Base-by-base conservation (phyloP, 2,113 vertebrate genomes). In the Chaetodon trifascialis region DNA sequence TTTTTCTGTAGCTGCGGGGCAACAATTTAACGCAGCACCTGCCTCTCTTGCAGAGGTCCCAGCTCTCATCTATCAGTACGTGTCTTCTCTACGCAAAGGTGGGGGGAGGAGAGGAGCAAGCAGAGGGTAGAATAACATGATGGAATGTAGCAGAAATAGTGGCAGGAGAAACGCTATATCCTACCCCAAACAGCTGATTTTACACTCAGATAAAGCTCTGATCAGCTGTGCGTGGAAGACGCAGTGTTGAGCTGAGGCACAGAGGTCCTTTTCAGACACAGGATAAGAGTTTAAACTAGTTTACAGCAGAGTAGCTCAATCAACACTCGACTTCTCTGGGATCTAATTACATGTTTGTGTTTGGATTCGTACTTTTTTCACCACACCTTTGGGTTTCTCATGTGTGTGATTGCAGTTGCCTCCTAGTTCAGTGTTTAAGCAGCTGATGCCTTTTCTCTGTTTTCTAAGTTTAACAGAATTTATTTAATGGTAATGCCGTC, bases 11-110 rank as follows among this genome's bases (percentile, higher is more conserved):
- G 92, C 95, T 92, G 69, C 86, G 90, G 94, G 95, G 94, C 92
- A 92, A 89, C 88, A 91, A 80, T 93, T 94, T 93, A 92, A 82
- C 17, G 47, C 87, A 94, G 92, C 95, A 95, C 94, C 94, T 95
- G 92, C 92, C 88, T 86, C 82, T 78, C 59, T 68, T 46, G 75
- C 81, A 85, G 81, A 89, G 87, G 87, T 94, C 88, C 75, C 85
- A 5, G 83, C 84, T 82, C 92, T 91, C 89, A 88, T 93, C 90
- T 92, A 91, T 94, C 92, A 94, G 89, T 89, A 80, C 62, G 34
- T 82, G 85, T 83, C 84, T 92, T 73, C 73, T 79, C 77, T 34
- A 30, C 73, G 73, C 82, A 79, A 79, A 88, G 80, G 82, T 86
- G 72, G 80, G 78, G 36, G 74, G 74, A 62, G 69, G 60, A 47